Percentiles rank a stretch among this genome's conserved stretches.
These are phyloP conservation scores for Apis dorsata DNA, from an alignment of 1,140 invertebrate species.

Conservation along the genomic window DNA sequence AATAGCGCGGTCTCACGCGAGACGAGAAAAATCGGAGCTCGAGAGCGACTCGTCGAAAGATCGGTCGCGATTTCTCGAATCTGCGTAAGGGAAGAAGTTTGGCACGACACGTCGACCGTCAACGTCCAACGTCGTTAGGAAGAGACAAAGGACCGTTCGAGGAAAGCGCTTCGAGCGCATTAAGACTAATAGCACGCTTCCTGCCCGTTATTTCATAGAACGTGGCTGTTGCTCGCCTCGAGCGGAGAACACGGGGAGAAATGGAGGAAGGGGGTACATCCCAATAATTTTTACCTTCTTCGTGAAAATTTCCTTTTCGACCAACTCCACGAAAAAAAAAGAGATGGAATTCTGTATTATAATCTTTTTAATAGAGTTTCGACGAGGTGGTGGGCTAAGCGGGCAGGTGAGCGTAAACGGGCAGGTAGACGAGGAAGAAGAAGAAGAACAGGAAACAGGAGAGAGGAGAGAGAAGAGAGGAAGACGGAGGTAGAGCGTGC, in stretches of 20 bases:
- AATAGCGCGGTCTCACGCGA: constrained; percentile 10
- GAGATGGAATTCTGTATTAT: too few relatives aligned
- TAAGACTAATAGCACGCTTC: constrained; percentile 31
- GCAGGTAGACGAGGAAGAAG: neutral
- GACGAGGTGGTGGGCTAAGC: neutral
- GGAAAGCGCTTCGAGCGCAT: constrained; percentile 16
- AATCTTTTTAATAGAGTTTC: too few relatives aligned
- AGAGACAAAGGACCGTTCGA: neutral
- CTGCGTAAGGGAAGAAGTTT: too few relatives aligned
- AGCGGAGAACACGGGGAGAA: neutral
- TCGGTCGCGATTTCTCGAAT: neutral
- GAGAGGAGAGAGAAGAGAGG: neutral
- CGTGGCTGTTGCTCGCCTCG: neutral
- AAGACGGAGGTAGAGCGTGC: constrained; percentile 36
- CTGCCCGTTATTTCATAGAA: neutral
- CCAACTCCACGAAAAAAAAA: too few relatives aligned
- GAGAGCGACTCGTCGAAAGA: neutral
- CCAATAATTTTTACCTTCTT: too few relatives aligned
- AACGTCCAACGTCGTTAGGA: neutral
- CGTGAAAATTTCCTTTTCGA: too few relatives aligned
- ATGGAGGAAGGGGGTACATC: too few relatives aligned
- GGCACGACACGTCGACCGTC: neutral
- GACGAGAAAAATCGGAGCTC: neutral
- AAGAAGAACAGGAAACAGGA: neutral
- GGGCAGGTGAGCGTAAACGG: neutral